phyloP scores from a whole-genome alignment of 2,113 vertebrate genomes.

The Phyllostomus discolor region DNA sequence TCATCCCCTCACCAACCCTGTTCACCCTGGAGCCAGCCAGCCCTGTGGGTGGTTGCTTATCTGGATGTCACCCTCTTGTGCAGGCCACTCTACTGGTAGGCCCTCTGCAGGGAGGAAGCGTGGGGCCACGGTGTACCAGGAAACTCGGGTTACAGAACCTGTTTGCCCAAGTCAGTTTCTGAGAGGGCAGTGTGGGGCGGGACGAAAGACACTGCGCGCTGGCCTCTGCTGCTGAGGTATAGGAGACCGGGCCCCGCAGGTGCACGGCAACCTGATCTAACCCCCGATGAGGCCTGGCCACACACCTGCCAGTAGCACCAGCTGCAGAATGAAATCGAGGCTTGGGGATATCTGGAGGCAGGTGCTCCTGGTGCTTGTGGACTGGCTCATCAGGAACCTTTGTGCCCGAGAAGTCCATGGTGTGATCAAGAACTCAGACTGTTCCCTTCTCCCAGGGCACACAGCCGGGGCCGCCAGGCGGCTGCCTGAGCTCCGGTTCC shows the following conservation, averaged over 20 bases:
- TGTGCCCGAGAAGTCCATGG: not conserved
- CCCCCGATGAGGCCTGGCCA: not conserved
- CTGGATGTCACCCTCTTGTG: not conserved
- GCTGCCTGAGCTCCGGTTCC: accelerated
- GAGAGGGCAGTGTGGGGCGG: accelerated
- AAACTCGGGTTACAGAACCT: not conserved
- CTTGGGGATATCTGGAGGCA: not conserved
- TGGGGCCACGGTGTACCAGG: not conserved
- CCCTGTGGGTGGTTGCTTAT: not conserved
- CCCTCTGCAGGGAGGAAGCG: not conserved
- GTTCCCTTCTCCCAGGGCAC: not conserved
- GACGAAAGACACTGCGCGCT: not conserved
- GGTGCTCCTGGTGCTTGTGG: not conserved
- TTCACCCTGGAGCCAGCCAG: not conserved
- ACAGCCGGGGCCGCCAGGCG: not conserved
- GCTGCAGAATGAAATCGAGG: not conserved
- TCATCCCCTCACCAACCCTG: not conserved
- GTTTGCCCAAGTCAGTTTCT: not conserved
- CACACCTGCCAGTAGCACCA: not conserved
- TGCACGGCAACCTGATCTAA: not conserved
- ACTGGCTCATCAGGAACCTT: not conserved
- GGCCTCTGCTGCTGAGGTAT: not conserved
- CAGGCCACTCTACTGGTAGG: not conserved
- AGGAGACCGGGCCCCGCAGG: not conserved
- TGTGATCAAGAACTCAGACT: not conserved